A percentile compares a stretch with the other conserved stretches of the same genome.
phyloP scores from a whole-genome alignment of 2,113 vertebrate species.

The Tor tambroides region DNA sequence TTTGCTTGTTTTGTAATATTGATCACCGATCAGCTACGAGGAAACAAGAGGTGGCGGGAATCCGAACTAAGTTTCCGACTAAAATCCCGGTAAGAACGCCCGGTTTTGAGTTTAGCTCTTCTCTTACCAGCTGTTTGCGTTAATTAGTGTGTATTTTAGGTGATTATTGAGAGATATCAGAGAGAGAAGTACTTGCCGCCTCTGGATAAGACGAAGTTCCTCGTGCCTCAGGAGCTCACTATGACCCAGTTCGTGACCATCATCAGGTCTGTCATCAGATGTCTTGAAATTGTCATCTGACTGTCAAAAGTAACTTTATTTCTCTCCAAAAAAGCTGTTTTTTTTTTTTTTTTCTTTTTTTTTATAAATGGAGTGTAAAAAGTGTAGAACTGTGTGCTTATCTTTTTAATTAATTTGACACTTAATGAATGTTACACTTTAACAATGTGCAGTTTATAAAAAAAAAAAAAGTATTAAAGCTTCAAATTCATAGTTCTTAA shows the following conservation, averaged over 20 bases:
- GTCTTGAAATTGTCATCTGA: no score
- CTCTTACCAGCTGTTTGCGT: no score
- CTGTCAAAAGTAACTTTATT: no score
- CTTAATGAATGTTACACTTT: no score
- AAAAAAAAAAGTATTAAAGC: no score
- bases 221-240: constrained; percentile 87
- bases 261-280: constrained; percentile 75
- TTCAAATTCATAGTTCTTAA: no score
- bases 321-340: no score
- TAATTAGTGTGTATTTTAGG: constrained; percentile 65
- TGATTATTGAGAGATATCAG: constrained; percentile 87
- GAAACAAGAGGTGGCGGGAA: constrained; percentile 85
- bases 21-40: constrained; percentile 75
- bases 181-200: constrained; percentile 82
- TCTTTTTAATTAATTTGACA: no score
- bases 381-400: no score
- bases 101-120: background rate
- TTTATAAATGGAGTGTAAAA: no score
- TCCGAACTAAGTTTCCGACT: constrained; percentile 87
- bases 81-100: constrained; percentile 82
- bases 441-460: no score
- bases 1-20: background rate
- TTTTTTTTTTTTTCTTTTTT: no score
- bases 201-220: constrained; percentile 90
- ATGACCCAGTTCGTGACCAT: constrained; percentile 88